Percentiles rank a stretch among this genome's conserved stretches.
Evolutionary conservation across 2,113 vertebrate species (phyloP).

Genomic region (Calidris pugnax): DNA sequence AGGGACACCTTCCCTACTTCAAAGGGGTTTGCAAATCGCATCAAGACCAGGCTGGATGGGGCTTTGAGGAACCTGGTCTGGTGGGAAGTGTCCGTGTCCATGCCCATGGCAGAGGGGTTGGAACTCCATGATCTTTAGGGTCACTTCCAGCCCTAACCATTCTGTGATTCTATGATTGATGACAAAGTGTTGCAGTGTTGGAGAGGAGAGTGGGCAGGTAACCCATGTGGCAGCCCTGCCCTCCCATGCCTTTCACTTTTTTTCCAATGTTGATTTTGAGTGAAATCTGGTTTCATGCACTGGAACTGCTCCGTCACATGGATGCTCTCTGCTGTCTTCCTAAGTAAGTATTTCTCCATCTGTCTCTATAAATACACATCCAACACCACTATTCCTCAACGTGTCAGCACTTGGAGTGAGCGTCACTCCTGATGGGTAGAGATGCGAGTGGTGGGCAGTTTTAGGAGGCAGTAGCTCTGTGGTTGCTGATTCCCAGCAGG

Average conservation of each 20-base stretch:
- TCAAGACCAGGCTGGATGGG: neutral
- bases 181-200: too few species aligned
- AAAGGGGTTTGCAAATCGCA: neutral
- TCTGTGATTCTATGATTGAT: too few species aligned
- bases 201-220: too few species aligned
- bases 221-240: too few species aligned
- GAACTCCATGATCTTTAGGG: neutral
- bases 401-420: neutral
- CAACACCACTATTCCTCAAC: rapidly evolving
- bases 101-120: neutral
- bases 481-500: neutral
- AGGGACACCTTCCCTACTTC: neutral
- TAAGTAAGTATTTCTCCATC: neutral
- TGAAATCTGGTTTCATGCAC: too few species aligned
- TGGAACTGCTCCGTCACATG: too few species aligned
- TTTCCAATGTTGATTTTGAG: too few species aligned
- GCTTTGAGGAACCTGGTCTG: neutral
- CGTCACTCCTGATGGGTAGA: neutral
- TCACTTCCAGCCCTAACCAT: too few species aligned
- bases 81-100: neutral
- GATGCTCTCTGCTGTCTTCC: too few species aligned
- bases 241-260: too few species aligned
- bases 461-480: neutral
- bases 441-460: rapidly evolving
- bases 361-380: neutral